These are phyloP conservation scores for Ophonus ardosiacus DNA, from an alignment of 2,888 invertebrate species.

Conservation along the genomic window DNA sequence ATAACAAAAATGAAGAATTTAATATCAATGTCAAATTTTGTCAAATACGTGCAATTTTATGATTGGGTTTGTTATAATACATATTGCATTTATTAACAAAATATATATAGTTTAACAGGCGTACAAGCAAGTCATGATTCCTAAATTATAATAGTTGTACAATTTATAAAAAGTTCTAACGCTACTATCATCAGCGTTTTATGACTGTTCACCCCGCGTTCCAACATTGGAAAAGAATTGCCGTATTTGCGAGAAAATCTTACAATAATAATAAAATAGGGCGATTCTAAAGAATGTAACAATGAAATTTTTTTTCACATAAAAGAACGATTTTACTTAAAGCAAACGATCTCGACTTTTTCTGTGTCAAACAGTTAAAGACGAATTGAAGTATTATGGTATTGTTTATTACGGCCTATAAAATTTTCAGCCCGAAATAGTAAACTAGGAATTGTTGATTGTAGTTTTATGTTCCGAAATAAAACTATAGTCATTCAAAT, in stretches of 20 bases:
- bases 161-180: too few species aligned
- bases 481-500: constrained; percentile 13
- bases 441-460: neutral
- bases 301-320: neutral
- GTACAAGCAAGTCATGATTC: too few species aligned
- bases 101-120: too few species aligned
- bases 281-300: neutral
- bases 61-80: too few species aligned
- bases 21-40: too few species aligned
- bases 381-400: neutral
- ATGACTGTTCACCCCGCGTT: too few species aligned
- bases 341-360: neutral
- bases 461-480: neutral
- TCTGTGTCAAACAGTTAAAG: neutral
- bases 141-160: too few species aligned
- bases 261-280: neutral
- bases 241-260: neutral
- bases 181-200: too few species aligned
- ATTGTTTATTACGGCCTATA: neutral
- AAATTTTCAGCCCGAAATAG: neutral
- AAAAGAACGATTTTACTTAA: neutral
- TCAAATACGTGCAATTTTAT: too few species aligned
- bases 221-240: too few species aligned
- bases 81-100: too few species aligned
- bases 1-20: too few species aligned